Evolutionary conservation across 1,140 invertebrate genomes (phyloP), one percentile per base, ranked within the genome.

Genomic region (Drosophila orena): DNA sequence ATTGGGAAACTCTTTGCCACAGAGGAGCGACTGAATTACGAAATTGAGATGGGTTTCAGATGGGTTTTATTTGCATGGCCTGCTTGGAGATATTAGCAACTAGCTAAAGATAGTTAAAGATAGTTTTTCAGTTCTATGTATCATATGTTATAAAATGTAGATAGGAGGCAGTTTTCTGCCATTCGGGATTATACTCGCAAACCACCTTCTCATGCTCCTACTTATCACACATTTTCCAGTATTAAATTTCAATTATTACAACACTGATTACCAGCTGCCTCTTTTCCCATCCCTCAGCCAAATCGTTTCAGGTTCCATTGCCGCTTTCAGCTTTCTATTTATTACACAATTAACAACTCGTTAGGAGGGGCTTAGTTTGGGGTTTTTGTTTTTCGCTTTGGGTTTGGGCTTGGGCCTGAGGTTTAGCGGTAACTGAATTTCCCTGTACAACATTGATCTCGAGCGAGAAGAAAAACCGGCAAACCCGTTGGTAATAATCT

Each of bases 291-390:
- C 38, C 70, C 38, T 42, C 27, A 43, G 60, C 42, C 17, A 47
- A 37, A 47, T 66, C 60, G 46, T 37, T 74, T 46, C 15, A 38
- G 56, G 56, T 61, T 61, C 42, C 66, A 73, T 62, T 75, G 58
- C 60, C 49, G 76, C 71, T 68, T 81, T 77, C 74, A 49, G 81
- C 81, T 86, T 86, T 86, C 81, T 88, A 86, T 88, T 88, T 81
- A 86, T 88, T 88, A 77, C 81, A 86, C 81, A 86, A 86, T 86
- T 86, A 86, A 86, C 81, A 88, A 86, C 69, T 86, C 81, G 81
- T 88, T 86, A 86, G 76, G 64, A 61, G 61, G 56, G 56, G 60
- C 24, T 60, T 44, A 60, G 50, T 60, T 62, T 38, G 12, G 37
- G 37, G 37, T 2, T 38, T 38, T 38, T 79, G 50, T 60, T 69